Evolutionary conservation across 2,888 invertebrate species (phyloP).

Genomic region (Hyposoter didymator): DNA sequence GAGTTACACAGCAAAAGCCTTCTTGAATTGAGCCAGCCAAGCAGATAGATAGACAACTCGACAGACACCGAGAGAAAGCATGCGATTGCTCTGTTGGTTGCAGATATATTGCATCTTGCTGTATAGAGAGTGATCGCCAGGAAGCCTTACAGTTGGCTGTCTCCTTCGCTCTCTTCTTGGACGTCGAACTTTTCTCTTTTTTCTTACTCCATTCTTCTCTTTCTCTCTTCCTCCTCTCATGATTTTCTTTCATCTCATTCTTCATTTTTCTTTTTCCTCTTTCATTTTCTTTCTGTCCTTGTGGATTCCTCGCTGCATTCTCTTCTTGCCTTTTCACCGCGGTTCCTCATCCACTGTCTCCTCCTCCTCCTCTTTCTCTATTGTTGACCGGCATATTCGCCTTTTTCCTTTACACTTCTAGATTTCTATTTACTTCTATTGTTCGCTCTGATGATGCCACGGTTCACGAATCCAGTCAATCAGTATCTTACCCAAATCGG

Average conservation of each 20-base stretch:
- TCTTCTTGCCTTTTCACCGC: neutral
- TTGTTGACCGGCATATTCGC: neutral
- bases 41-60: conserved; percentile 65
- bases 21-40: conserved; percentile 58
- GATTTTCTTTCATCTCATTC: conserved; percentile 3
- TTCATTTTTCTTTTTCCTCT: neutral
- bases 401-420: neutral
- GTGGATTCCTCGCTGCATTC: neutral
- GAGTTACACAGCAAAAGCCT: conserved; percentile 52
- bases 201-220: neutral
- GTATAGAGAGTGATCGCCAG: conserved; percentile 14
- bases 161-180: conserved; percentile 56
- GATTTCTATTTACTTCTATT: neutral
- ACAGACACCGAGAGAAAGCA: conserved; percentile 61
- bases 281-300: conserved; percentile 1
- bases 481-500: neutral
- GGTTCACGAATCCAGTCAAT: neutral
- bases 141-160: conserved; percentile 70
- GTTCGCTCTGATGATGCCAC: neutral
- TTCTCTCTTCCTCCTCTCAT: neutral
- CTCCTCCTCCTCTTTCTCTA: neutral
- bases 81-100: conserved; percentile 40
- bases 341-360: neutral
- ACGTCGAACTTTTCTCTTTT: conserved; percentile 21
- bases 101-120: conserved; percentile 60